These are phyloP conservation scores for Agonum fuliginosum DNA, from an alignment of 2,888 invertebrate species.

Conservation along the genomic window DNA sequence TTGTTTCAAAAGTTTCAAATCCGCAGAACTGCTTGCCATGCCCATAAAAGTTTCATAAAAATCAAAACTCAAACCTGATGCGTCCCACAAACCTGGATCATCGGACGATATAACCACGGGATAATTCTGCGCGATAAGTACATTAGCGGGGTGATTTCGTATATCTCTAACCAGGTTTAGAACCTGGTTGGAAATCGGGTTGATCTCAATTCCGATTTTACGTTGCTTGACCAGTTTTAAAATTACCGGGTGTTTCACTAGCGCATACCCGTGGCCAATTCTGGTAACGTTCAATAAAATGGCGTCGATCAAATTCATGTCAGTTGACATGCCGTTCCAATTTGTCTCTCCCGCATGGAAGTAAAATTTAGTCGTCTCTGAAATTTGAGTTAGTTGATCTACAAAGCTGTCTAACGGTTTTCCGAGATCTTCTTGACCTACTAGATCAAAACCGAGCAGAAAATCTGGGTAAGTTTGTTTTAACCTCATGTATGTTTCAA, in stretches of 20 bases:
- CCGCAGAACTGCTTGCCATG: constrained; percentile 80
- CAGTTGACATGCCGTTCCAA: constrained; percentile 82
- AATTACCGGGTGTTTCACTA: constrained; percentile 83
- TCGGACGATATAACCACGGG: constrained; percentile 87
- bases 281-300: constrained; percentile 79
- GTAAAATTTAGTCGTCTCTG: too few relatives aligned
- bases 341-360: constrained; percentile 91
- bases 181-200: constrained; percentile 86
- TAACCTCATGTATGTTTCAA: constrained; percentile 68
- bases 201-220: constrained; percentile 84
- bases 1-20: constrained; percentile 82
- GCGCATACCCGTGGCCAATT: constrained; percentile 86
- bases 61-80: constrained; percentile 83
- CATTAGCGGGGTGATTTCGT: constrained; percentile 84
- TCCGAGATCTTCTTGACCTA: constrained; percentile 86
- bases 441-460: constrained; percentile 87
- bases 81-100: constrained; percentile 87
- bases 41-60: constrained; percentile 87
- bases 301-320: constrained; percentile 86
- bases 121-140: constrained; percentile 79
- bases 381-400: constrained; percentile 76
- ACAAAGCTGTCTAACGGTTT: constrained; percentile 78
- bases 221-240: constrained; percentile 75
- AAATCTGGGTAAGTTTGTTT: constrained; percentile 78
- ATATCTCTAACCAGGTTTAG: constrained; percentile 81